phyloP scores from a whole-genome alignment of 2,888 invertebrate species.

The Heterodera filipjevi region DNA sequence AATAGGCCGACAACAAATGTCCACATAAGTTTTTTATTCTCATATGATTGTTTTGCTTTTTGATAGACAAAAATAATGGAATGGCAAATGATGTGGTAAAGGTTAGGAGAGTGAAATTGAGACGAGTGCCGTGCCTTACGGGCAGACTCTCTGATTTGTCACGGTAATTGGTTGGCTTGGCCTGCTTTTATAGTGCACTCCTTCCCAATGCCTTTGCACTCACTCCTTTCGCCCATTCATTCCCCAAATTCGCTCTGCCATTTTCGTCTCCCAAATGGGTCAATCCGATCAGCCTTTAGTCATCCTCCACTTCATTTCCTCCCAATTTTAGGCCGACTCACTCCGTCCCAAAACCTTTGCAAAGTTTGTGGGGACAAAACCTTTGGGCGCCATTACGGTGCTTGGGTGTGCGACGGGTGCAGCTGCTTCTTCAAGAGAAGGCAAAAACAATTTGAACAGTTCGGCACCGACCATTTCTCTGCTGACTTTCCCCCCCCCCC shows the following conservation, averaged over 20 bases:
- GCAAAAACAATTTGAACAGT: slow-evolving; percentile 14
- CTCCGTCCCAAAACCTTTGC: slow-evolving; percentile 34
- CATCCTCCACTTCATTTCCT: background rate
- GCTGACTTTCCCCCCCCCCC: too few relatives aligned
- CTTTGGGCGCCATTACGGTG: slow-evolving; percentile 68
- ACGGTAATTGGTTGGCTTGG: background rate
- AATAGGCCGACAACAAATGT: background rate
- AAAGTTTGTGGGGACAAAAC: slow-evolving; percentile 50
- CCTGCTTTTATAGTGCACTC: background rate
- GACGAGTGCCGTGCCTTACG: background rate
- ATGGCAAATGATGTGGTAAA: slow-evolving; percentile 3
- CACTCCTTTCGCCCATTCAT: background rate
- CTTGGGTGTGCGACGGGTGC: slow-evolving; percentile 81
- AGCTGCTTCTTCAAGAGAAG: slow-evolving; percentile 87
- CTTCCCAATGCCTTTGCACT: background rate
- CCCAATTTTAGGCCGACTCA: slow-evolving; percentile 26
- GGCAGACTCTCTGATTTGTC: background rate
- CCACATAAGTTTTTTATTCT: background rate
- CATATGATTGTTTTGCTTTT: background rate
- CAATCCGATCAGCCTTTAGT: background rate
- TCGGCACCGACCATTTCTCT: background rate
- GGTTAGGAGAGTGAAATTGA: background rate
- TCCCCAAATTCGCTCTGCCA: background rate
- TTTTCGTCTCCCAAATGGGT: slow-evolving; percentile 11
- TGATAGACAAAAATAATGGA: background rate